Conservation (phyloP, 2,797 vertebrate genomes). For the Hippocampus kuda region DNA sequence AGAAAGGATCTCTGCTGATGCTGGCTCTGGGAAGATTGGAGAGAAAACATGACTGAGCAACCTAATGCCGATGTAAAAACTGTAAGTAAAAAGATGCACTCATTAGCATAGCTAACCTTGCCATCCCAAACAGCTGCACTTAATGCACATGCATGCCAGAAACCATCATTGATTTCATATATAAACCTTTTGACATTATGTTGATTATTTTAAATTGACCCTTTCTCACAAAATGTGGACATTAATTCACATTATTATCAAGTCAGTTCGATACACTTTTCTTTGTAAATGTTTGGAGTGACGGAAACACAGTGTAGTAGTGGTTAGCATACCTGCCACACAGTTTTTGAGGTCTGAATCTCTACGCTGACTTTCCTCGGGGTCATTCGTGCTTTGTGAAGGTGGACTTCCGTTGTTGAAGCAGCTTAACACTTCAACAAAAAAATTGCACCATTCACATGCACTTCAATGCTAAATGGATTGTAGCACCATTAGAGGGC, state of each 20-base stretch:
- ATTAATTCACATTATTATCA: background rate
- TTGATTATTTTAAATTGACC: background rate
- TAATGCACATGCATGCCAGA: background rate
- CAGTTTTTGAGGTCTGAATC: no score
- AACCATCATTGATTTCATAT: background rate
- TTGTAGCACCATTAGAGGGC: background rate
- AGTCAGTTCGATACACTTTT: no score
- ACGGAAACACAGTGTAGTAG: no score
- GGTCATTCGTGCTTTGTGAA: no score
- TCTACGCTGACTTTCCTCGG: no score
- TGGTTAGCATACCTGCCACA: no score
- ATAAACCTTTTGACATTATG: background rate
- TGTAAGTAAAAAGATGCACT: background rate
- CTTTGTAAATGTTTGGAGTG: no score
- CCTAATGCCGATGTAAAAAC: background rate
- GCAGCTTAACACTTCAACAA: background rate
- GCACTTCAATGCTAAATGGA: conserved; percentile 30
- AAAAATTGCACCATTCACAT: background rate
- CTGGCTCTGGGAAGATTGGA: conserved; percentile 75
- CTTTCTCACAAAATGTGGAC: no score
- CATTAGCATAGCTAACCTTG: no score
- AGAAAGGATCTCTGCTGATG: conserved; percentile 98
- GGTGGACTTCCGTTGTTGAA: background rate
- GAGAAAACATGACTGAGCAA: conserved; percentile 5
- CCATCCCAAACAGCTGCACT: background rate